Conservation (phyloP, 2,888 invertebrate genomes). For the Platynereis dumerilii region DNA sequence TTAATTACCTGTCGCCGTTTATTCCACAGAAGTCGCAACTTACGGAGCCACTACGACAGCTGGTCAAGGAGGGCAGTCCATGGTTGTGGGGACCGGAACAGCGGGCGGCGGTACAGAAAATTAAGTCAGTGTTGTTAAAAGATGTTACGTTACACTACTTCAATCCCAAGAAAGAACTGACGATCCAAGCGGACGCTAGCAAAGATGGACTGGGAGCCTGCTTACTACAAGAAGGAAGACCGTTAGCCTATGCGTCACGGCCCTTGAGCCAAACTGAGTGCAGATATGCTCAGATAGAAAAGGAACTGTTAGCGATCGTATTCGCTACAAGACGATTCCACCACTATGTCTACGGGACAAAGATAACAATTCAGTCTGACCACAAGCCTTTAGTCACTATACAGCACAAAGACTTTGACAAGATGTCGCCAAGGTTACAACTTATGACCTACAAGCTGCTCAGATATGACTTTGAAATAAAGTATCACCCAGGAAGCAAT, state of each 20-base stretch:
- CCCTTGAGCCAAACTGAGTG: background rate
- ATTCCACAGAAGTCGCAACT: too few relatives aligned
- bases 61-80: too few relatives aligned
- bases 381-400: background rate
- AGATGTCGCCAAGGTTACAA: background rate
- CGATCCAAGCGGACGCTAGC: too few relatives aligned
- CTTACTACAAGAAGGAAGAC: background rate
- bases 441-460: too few relatives aligned
- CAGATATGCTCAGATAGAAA: conserved; percentile 4
- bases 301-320: conserved; percentile 2
- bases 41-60: too few relatives aligned
- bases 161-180: too few relatives aligned
- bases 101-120: too few relatives aligned
- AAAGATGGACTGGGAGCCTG: too few relatives aligned
- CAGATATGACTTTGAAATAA: background rate
- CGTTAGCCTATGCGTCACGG: background rate
- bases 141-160: too few relatives aligned
- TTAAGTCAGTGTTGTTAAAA: too few relatives aligned
- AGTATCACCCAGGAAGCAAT: background rate
- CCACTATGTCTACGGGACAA: background rate
- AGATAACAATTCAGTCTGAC: background rate
- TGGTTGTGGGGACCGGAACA: too few relatives aligned
- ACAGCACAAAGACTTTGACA: background rate
- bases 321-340: background rate
- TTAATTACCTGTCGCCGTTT: too few relatives aligned